Percentiles rank a stretch among this genome's conserved stretches.
Evolutionary conservation across 2,113 vertebrate genomes (phyloP).

Genomic region (Hippocampus abdominalis): DNA sequence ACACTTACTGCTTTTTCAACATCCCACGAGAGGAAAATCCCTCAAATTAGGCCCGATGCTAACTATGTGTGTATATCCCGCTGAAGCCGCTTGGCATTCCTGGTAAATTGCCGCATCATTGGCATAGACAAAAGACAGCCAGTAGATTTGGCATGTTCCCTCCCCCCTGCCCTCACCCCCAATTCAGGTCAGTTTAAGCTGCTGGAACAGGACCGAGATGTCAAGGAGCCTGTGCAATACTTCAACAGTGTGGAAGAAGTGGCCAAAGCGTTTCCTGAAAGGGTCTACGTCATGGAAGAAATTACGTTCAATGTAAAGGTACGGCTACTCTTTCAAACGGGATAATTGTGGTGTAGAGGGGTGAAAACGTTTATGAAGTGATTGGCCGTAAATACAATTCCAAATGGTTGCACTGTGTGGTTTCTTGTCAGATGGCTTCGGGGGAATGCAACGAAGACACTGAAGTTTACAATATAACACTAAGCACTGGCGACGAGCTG

Average conservation of each 20-base stretch:
- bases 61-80: no score
- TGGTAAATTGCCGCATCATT: no score
- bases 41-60: no score
- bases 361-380: not conserved
- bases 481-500: constrained; percentile 92
- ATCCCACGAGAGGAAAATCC: not conserved
- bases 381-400: not conserved
- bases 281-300: constrained; percentile 99
- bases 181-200: constrained; percentile 95
- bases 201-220: constrained; percentile 97
- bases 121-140: no score
- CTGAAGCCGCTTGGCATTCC: no score
- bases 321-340: constrained; percentile 4
- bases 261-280: constrained; percentile 98
- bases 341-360: not conserved
- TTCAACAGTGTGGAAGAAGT: constrained; percentile 99
- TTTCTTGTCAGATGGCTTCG: constrained; percentile 83
- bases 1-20: not conserved
- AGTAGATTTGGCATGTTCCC: not conserved
- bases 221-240: constrained; percentile 98
- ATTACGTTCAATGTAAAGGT: constrained; percentile 99
- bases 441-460: constrained; percentile 98
- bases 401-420: not conserved
- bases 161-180: no score
- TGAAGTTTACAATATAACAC: constrained; percentile 94